Evolutionary conservation across 2,797 vertebrate species (phyloP), one percentile per base, ranked within the genome.

Genomic region (Coregonus ussuriensis): DNA sequence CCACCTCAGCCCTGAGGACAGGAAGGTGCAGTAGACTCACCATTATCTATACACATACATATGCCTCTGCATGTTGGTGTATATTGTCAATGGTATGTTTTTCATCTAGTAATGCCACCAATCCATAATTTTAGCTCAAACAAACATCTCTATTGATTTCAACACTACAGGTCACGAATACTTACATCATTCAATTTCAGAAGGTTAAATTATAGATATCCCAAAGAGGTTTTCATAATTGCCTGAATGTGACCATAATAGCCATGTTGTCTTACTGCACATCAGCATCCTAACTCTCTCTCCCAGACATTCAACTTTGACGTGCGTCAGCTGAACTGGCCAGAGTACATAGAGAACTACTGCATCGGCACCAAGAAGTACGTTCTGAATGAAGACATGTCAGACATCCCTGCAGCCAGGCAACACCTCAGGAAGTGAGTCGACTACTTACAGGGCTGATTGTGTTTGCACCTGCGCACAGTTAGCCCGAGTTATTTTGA

Each of bases 281-380:
- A n/a, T 47, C 67, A 74, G 14, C 51, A 13, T 52, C 9, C 21
- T 47, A 35, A 18, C 41, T 66, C 15, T 14, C 25, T 54, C 80
- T 89, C 84, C 18, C 92, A 99, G 98, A 90, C 92, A 3, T 99
- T 97, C 91, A 98, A 97, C 92, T 99, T 99, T 3, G 97, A 99
- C n/a, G 94, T 99, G 71, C 96, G 96, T 56, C 96, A 98, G 89
- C 88, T 99, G 85, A 96, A 98, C 91, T 99, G 98, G 98, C 94
- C 97, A 0, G 97, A 98, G 89, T 99, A 99, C 90, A 97, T 96
- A 1, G 96, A 99, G 89, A 97, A 96, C 78, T 98, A 98, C 77
- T 97, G 97, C 86, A 93, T 98, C 75, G 98, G 97, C 86, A 93
- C 97, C 71, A 99, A 99, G 95, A 98, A 97, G 84, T 97, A 98